Evolutionary conservation across 1,140 invertebrate species (phyloP).

Genomic region (Drosophila ambigua): DNA sequence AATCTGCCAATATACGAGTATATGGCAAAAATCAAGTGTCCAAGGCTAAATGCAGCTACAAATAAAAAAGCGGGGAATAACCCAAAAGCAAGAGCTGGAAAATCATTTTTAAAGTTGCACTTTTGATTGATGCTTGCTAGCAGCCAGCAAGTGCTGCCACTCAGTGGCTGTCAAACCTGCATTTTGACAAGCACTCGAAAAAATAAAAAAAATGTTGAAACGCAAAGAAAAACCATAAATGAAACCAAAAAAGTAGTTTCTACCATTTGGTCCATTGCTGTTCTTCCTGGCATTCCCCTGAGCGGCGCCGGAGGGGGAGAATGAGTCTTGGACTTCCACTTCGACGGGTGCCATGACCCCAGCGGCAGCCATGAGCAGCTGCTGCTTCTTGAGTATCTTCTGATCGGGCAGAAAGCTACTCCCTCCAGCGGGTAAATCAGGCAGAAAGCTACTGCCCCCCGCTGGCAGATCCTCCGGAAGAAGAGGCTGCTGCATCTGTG

Average conservation of each 20-base stretch:
- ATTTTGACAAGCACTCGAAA: conserved; percentile 1
- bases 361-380: conserved; percentile 71
- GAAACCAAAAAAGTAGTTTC: conserved; percentile 15
- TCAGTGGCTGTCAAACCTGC: conserved; percentile 48
- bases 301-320: conserved; percentile 4
- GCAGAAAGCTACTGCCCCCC: conserved; percentile 68
- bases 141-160: conserved; percentile 34
- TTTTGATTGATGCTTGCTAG: conserved; percentile 60
- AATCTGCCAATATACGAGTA: conserved; percentile 44
- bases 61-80: conserved; percentile 15
- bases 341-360: conserved; percentile 56
- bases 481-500: conserved; percentile 18
- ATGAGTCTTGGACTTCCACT: conserved; percentile 8
- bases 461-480: conserved; percentile 39
- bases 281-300: conserved; percentile 24
- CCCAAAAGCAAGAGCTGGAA: conserved; percentile 22
- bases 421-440: conserved; percentile 59
- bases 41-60: conserved; percentile 61
- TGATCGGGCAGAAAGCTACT: conserved; percentile 78
- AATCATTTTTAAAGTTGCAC: conserved; percentile 37
- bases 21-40: conserved; percentile 63
- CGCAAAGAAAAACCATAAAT: background rate
- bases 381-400: conserved; percentile 77
- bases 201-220: conserved; percentile 10
- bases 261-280: conserved; percentile 67